Evolutionary conservation across 2,888 invertebrate genomes (phyloP).

Genomic region (Nomada goodeniana): DNA sequence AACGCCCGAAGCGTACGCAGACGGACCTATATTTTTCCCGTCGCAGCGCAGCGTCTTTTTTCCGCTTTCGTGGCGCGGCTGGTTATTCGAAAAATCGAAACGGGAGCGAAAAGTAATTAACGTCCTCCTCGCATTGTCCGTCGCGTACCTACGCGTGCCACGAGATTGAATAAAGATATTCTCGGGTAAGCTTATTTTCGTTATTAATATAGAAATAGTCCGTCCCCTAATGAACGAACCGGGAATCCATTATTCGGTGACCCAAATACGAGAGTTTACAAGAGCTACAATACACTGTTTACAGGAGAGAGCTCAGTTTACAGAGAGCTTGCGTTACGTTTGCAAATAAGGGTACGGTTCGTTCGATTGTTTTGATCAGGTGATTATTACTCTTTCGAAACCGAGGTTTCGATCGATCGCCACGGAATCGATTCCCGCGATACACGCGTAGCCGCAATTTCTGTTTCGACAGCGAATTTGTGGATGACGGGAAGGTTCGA

Average conservation of each 20-base stretch:
- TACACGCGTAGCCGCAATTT: not conserved
- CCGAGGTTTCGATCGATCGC: not conserved
- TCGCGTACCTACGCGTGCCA: slow-evolving; percentile 27
- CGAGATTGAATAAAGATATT: slow-evolving; percentile 34
- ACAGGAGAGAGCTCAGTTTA: no score
- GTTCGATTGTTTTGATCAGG: not conserved
- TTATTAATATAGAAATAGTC: slow-evolving; percentile 54
- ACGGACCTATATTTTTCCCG: slow-evolving; percentile 41
- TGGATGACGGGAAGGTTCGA: no score
- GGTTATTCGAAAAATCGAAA: slow-evolving; percentile 59
- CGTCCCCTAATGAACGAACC: slow-evolving; percentile 36
- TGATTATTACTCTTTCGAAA: not conserved
- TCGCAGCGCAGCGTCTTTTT: slow-evolving; percentile 29
- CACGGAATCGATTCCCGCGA: not conserved
- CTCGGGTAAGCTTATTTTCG: slow-evolving; percentile 50
- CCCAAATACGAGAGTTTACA: slow-evolving; percentile 32
- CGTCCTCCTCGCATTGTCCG: slow-evolving; percentile 54
- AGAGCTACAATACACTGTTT: not conserved
- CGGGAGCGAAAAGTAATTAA: slow-evolving; percentile 61
- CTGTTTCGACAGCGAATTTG: not conserved
- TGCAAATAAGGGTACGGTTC: not conserved
- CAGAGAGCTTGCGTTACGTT: not conserved
- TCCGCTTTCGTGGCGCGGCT: slow-evolving; percentile 36
- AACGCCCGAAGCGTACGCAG: no score
- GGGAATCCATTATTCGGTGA: slow-evolving; percentile 40